Percentiles rank a stretch among this genome's conserved stretches.
These are phyloP conservation scores for Australoheros scitulus DNA, from an alignment of 2,113 vertebrate species.

Conservation along the genomic window DNA sequence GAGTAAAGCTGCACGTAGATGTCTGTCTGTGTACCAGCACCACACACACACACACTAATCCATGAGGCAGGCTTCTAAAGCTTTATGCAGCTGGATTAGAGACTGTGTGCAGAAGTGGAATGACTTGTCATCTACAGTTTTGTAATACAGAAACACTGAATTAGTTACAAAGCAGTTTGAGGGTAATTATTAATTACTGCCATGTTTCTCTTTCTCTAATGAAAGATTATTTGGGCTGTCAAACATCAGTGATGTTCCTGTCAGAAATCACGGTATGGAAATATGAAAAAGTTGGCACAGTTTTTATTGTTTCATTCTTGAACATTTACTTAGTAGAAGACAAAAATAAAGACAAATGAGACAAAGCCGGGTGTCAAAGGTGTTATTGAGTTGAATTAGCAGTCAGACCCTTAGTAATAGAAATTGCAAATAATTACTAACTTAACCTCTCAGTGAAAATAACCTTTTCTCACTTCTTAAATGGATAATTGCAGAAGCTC, in stretches of 20 bases:
- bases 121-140: not conserved
- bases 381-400: not conserved
- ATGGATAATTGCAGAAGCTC: not conserved
- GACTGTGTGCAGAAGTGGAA: not conserved
- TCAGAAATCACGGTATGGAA: not conserved
- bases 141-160: not conserved
- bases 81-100: not conserved
- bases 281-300: not conserved
- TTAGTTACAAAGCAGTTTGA: not conserved
- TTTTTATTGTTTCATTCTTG: not conserved
- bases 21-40: not conserved
- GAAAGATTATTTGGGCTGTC: not conserved
- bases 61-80: not conserved
- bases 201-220: not conserved
- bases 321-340: not conserved
- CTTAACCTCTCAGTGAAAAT: not conserved
- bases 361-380: not conserved
- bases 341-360: not conserved
- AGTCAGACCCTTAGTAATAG: not conserved
- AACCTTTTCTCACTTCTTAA: not conserved
- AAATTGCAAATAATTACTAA: not conserved
- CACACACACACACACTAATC: not conserved
- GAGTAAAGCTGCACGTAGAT: slow-evolving; percentile 16
- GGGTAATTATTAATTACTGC: not conserved
- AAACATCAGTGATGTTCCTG: not conserved